Evolutionary conservation across 2,888 invertebrate species (phyloP), one percentile per base, ranked within the genome.

Genomic region (Busseola fusca): DNA sequence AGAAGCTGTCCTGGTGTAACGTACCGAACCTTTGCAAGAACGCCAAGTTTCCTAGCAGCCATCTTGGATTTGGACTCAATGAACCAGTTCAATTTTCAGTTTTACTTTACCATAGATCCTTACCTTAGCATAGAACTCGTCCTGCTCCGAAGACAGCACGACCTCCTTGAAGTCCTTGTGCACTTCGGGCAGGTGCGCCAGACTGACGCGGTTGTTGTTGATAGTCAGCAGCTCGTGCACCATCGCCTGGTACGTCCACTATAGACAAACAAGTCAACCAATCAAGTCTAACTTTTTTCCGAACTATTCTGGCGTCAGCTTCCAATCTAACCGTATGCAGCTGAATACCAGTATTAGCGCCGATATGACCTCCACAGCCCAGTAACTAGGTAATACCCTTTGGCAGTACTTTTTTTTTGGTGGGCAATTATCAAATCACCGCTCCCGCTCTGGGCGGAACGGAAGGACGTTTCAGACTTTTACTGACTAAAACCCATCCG

Each of bases 231-330:
- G 93, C 93, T 99, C 99, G 93, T 99, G 99, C 16, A 99, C 99
- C 99, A 99, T 99, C 3, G 99, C 99, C 93, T 99, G 99, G 94
- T 99, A 99, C 0, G 99, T 99, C 99, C 99, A 99, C 96, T 50
- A 50, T 4, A 10, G n/a, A 50, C n/a, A 50, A 50, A 50, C 9
- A 12, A 16, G 21, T 12, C 1, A 3, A 50, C 4, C n/a, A 10
- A 48, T 48, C 10, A 48, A 18, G 48, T 10, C 21, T 21, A 50
- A 3, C 21, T 6, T n/a, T 50, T 48, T 50, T 12, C 4, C 10
- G 3, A 50, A n/a, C 12, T n/a, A n/a, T 48, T 21, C 45, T 52
- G 52, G 12, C 12, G 50, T 4, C 50, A 0, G 14, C 52, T 50
- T n/a, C 4, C 25, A 52, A n/a, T 14, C 12, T n/a, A 34, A 34